Percentiles rank a stretch among this genome's conserved stretches.
Evolutionary conservation across 2,113 vertebrate species (phyloP).

Genomic region (Elanoides forficatus): DNA sequence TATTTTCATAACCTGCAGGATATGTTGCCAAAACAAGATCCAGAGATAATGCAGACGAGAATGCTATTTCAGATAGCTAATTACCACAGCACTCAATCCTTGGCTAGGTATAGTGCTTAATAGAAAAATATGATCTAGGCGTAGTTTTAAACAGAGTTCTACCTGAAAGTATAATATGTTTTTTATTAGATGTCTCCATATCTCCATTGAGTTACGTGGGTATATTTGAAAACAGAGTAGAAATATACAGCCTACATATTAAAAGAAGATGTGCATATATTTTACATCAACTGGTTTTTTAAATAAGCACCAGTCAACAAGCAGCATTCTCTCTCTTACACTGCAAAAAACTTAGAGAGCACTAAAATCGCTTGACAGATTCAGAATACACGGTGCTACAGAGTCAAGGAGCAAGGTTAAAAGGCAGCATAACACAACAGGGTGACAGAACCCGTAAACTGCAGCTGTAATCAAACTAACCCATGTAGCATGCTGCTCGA

Average conservation of each 20-base stretch:
- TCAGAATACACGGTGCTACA: not conserved
- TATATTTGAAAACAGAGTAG: not conserved
- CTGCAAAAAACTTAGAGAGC: not conserved
- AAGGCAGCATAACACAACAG: not conserved
- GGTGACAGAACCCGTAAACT: not conserved
- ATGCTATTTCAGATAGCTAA: not conserved
- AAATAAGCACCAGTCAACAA: not conserved
- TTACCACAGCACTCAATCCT: not conserved
- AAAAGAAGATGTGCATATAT: too few relatives aligned
- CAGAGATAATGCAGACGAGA: not conserved
- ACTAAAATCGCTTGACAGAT: too few relatives aligned
- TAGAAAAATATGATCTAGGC: not conserved
- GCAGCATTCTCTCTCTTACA: not conserved
- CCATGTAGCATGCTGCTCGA: not conserved
- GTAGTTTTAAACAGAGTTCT: not conserved
- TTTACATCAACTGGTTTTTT: not conserved
- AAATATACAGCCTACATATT: not conserved
- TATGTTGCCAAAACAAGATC: not conserved
- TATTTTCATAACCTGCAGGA: not conserved
- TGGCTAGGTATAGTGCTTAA: not conserved
- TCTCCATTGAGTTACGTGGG: not conserved
- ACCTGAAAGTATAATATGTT: not conserved
- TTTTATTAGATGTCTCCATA: not conserved
- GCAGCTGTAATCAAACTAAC: not conserved
- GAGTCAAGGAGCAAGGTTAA: not conserved